Evolutionary conservation across 2,888 invertebrate genomes (phyloP), one percentile per base, ranked within the genome.

Genomic region (Lasiommata megera): DNA sequence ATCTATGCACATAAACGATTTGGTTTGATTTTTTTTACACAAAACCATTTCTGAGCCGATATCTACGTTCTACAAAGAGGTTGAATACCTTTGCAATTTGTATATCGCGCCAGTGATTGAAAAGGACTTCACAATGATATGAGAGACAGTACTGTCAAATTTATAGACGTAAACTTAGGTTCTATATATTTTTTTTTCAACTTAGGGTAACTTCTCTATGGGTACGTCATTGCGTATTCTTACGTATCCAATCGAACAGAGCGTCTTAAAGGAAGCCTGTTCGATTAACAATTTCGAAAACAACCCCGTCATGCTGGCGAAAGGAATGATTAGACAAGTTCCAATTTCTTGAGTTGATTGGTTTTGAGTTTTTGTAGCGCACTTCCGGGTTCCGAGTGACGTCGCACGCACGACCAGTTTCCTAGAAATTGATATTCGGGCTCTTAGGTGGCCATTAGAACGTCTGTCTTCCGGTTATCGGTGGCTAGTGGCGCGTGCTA

Each of bases 381-480:
- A 86, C 85, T 88, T 89, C 89, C 89, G 84, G 82, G 76, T 82
- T 76, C 79, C 73, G 72, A 80, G 76, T 76, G 79, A 77, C 78
- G 80, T 76, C 70, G 79, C 76, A 71, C 84, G 84, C 84, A 81
- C 76, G 80, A 82, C 76, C 73, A 76, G 75, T 72, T 80, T 78
- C 76, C 77, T 74, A 76, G 88, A 89, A 90, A 90, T 89, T 89
- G 89, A 89, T 89, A 89, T 88, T 86, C 82, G 82, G 82, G 79
- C 80, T 85, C 88, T 88, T 78, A 84, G 84, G 80, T 71, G 79
- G 76, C 79, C 78, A 89, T 88, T 89, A 88, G 80, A 84, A 75
- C 85, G 84, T 80, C 79, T 87, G 88, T 85, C 88, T 84, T 88
- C 88, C 88, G 84, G 85, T 80, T 63, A 66, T 67, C 64, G 66